Conservation (phyloP, 2,888 invertebrate genomes). For the Strigamia transsilvanica region DNA sequence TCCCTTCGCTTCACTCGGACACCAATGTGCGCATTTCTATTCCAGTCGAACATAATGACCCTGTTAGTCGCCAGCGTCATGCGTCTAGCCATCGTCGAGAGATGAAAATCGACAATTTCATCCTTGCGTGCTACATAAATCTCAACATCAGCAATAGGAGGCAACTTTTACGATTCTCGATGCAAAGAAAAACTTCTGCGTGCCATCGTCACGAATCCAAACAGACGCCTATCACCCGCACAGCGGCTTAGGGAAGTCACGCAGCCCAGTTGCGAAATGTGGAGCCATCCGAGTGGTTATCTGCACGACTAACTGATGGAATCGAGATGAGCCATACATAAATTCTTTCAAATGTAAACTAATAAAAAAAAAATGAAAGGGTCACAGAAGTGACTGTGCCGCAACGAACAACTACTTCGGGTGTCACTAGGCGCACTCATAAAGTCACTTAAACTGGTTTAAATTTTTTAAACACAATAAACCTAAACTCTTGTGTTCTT, state of each 20-base stretch:
- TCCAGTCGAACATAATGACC: slow-evolving; percentile 42
- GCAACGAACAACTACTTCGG: too few relatives aligned
- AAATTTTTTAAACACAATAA: too few relatives aligned
- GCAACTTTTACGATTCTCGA: slow-evolving; percentile 31
- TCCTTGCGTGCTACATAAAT: slow-evolving; percentile 24
- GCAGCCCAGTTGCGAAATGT: background rate
- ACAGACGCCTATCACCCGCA: background rate
- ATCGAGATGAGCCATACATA: background rate
- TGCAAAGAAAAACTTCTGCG: slow-evolving; percentile 12
- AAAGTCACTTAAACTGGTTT: too few relatives aligned
- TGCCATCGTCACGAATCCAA: background rate
- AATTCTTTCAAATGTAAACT: too few relatives aligned
- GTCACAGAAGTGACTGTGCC: too few relatives aligned
- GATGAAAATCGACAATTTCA: slow-evolving; percentile 44
- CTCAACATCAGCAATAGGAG: slow-evolving; percentile 36
- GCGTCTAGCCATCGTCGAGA: slow-evolving; percentile 34
- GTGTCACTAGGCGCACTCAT: too few relatives aligned
- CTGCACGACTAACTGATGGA: background rate
- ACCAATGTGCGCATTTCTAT: slow-evolving; percentile 37
- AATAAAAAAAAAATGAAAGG: too few relatives aligned
- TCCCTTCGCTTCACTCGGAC: slow-evolving; percentile 12
- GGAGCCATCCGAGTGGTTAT: slow-evolving; percentile 4
- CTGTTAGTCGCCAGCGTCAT: slow-evolving; percentile 39
- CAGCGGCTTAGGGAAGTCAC: background rate
- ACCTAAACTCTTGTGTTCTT: too few relatives aligned